Percentiles rank a stretch among this genome's conserved stretches.
These are phyloP conservation scores for Caenorhabditis briggsae DNA, from an alignment of 1,140 invertebrate genomes.

Conservation along the genomic window DNA sequence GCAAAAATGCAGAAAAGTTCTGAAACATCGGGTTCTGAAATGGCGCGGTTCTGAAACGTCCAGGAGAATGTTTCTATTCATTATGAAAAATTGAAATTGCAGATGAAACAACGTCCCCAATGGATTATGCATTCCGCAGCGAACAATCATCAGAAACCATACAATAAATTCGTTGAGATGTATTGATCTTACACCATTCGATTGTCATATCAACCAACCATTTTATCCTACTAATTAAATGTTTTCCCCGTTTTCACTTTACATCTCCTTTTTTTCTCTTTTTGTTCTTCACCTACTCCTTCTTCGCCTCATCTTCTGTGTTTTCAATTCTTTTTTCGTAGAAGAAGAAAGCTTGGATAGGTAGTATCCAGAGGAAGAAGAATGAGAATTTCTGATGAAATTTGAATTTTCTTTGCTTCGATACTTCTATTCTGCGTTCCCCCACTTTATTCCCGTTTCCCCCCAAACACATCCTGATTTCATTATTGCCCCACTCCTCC, in stretches of 20 bases:
- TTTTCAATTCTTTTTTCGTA: constrained; percentile 16
- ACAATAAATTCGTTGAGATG: background rate
- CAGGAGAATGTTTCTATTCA: too few relatives aligned
- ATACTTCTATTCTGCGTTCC: background rate
- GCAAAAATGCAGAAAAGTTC: too few relatives aligned
- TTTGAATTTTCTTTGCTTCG: background rate
- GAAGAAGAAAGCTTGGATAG: background rate
- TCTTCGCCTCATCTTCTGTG: background rate
- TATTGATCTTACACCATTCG: background rate
- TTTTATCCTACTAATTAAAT: constrained; percentile 24
- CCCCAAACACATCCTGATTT: background rate
- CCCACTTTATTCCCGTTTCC: background rate
- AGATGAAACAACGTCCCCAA: constrained; percentile 1
- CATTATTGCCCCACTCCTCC: background rate
- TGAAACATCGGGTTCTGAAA: too few relatives aligned
- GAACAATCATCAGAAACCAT: background rate
- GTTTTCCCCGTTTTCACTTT: background rate
- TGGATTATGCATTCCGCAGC: background rate
- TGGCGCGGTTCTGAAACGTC: too few relatives aligned
- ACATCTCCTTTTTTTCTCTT: background rate
- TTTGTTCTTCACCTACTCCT: background rate
- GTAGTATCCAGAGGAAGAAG: background rate
- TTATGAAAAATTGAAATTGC: background rate
- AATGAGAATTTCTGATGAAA: background rate
- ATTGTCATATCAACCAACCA: background rate